A percentile compares a stretch with the other conserved stretches of the same genome.
Evolutionary conservation across 2,797 vertebrate genomes (phyloP).

Genomic region (Propithecus deckenii): DNA sequence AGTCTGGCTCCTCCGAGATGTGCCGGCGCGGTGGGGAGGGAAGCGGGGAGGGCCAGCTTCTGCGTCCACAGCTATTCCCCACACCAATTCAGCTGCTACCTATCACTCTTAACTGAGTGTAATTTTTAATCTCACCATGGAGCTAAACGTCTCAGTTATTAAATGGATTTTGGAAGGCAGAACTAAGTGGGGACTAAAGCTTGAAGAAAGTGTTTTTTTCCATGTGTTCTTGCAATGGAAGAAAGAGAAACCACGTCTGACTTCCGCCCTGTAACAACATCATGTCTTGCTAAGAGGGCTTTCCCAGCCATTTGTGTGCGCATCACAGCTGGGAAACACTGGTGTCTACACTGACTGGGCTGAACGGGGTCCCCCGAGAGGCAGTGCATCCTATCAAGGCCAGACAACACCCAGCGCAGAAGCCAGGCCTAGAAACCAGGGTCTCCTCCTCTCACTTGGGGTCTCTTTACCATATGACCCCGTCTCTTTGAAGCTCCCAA

Average conservation of each 20-base stretch:
- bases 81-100: too few relatives aligned
- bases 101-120: neutral
- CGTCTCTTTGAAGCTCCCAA: too few relatives aligned
- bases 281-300: too few relatives aligned
- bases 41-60: too few relatives aligned
- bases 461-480: too few relatives aligned
- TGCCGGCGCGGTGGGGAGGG: rapidly evolving
- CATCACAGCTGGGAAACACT: too few relatives aligned
- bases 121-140: neutral
- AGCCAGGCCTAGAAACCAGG: neutral
- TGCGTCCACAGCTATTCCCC: neutral
- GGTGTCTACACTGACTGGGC: neutral
- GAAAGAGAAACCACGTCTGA: too few relatives aligned
- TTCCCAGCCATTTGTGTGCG: too few relatives aligned
- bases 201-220: too few relatives aligned
- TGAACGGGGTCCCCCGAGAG: neutral
- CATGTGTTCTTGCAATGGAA: too few relatives aligned
- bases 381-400: too few relatives aligned
- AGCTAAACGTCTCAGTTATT: neutral
- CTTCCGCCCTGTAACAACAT: too few relatives aligned
- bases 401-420: rapidly evolving
- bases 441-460: neutral
- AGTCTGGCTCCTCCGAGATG: neutral
- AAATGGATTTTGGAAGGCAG: neutral
- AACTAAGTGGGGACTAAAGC: neutral